A percentile compares a stretch with the other conserved stretches of the same genome.
Evolutionary conservation across 2,113 vertebrate species (phyloP).

Genomic region (Pseudorectes ferrugineus): DNA sequence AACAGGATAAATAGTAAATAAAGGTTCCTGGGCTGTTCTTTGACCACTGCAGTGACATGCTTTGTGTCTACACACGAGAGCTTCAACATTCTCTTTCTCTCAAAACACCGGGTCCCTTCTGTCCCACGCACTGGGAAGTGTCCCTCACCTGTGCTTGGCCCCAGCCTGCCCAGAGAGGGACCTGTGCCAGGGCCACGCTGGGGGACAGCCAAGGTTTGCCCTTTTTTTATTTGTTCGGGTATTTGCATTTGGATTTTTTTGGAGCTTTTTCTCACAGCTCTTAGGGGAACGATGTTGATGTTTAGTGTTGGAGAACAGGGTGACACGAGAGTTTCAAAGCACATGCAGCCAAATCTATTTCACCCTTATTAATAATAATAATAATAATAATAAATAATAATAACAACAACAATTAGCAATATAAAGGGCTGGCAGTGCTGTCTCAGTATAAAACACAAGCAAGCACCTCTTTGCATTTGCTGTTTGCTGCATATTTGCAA

Average conservation of each 20-base stretch:
- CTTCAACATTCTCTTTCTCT: not conserved
- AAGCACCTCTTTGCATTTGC: not conserved
- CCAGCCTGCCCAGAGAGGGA: not conserved
- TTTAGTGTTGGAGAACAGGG: not conserved
- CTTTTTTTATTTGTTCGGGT: not conserved
- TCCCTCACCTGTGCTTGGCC: accelerated
- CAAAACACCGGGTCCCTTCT: not conserved
- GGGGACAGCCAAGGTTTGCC: not conserved
- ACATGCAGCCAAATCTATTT: not conserved
- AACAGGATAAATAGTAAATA: not conserved
- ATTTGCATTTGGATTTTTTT: not conserved
- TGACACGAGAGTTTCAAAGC: not conserved
- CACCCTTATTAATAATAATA: not conserved
- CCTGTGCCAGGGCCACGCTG: accelerated
- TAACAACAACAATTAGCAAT: not conserved
- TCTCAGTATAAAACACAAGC: not conserved
- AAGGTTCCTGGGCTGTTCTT: not conserved
- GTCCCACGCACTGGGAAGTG: not conserved
- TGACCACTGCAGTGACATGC: not conserved
- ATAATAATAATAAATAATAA: not conserved
- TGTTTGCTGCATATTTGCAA: not conserved
- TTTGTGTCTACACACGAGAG: not conserved
- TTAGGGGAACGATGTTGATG: not conserved
- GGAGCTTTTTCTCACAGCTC: not conserved
- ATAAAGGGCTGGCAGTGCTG: not conserved